Evolutionary conservation across 2,797 vertebrate species (phyloP).

Genomic region (Lepidocolaptes lacrymiger): DNA sequence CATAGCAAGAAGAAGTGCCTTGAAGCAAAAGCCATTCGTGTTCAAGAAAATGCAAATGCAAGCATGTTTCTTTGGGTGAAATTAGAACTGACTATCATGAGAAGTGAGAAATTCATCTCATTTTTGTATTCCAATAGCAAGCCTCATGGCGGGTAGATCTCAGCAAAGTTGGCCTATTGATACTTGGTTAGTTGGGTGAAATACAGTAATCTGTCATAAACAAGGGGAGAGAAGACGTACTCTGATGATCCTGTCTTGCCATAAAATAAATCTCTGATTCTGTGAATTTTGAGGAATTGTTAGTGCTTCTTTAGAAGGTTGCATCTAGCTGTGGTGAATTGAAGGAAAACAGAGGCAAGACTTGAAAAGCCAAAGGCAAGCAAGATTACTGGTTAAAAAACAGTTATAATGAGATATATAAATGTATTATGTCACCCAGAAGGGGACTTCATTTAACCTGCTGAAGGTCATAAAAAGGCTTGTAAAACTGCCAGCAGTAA

Average conservation of each 20-base stretch:
- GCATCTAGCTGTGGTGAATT: neutral
- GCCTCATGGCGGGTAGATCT: neutral
- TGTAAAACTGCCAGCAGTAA: neutral
- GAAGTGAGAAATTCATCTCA: slow-evolving; percentile 3
- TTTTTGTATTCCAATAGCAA: neutral
- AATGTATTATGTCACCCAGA: neutral
- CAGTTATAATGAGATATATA: neutral
- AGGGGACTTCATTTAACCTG: neutral
- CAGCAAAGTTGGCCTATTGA: neutral
- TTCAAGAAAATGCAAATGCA: slow-evolving; percentile 16
- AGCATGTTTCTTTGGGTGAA: neutral
- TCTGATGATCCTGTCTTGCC: neutral
- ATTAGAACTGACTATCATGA: neutral
- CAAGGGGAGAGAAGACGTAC: neutral
- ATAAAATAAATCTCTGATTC: neutral
- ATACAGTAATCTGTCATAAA: neutral
- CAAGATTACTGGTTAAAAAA: neutral
- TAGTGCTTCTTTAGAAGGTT: neutral
- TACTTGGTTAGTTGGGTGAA: slow-evolving; percentile 14
- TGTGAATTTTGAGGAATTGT: neutral
- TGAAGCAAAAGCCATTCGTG: neutral
- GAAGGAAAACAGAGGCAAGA: neutral
- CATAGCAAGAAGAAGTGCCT: slow-evolving; percentile 21
- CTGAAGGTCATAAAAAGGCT: slow-evolving; percentile 21
- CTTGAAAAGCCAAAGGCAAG: slow-evolving; percentile 5